Percentiles rank a stretch among this genome's conserved stretches.
Evolutionary conservation across 1,140 invertebrate genomes (phyloP).

Genomic region (Drosophila littoralis): DNA sequence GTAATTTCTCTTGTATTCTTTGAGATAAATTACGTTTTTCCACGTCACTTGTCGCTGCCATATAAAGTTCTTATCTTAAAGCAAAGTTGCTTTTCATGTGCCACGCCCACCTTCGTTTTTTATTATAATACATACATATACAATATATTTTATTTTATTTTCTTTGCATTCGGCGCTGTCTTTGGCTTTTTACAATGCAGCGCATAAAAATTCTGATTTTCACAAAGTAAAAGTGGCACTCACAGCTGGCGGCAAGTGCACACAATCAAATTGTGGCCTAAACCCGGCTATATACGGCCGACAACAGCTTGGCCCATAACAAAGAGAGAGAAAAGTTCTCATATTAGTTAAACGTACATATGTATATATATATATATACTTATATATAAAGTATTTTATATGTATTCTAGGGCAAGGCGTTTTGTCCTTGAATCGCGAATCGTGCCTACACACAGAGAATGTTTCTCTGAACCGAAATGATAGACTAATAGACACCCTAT

Average conservation of each 20-base stretch:
- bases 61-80: constrained; percentile 58
- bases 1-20: constrained; percentile 42
- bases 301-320: constrained; percentile 17
- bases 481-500: not conserved
- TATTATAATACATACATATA: not conserved
- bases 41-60: constrained; percentile 65
- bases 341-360: constrained; percentile 26
- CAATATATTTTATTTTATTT: constrained; percentile 15
- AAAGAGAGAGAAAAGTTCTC: constrained; percentile 2
- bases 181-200: constrained; percentile 28
- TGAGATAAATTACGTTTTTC: constrained; percentile 69
- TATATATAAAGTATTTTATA: constrained; percentile 16
- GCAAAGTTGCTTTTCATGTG: constrained; percentile 23
- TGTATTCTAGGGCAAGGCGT: constrained; percentile 2
- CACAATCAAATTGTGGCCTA: constrained; percentile 8
- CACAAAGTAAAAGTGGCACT: constrained; percentile 9
- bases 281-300: not conserved
- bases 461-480: not conserved
- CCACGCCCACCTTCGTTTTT: constrained; percentile 7
- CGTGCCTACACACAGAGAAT: not conserved
- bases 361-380: constrained; percentile 3
- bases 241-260: constrained; percentile 14
- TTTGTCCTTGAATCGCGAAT: constrained; percentile 35
- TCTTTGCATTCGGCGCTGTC: constrained; percentile 28
- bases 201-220: constrained; percentile 39